Evolutionary conservation across 2,113 vertebrate genomes (phyloP).

Genomic region (Dromaius novaehollandiae): DNA sequence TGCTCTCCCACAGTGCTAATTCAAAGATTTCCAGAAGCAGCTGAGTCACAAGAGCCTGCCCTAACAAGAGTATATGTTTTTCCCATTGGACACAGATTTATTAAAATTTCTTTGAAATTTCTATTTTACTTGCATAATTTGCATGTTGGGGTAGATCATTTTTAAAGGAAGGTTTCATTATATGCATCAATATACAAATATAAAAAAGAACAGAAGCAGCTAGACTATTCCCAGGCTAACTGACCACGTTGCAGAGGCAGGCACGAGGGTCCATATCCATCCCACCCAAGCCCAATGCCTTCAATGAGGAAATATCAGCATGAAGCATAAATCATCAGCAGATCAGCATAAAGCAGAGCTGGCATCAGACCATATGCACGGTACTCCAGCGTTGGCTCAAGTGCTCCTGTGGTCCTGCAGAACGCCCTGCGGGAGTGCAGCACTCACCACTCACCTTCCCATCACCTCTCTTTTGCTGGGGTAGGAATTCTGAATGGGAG

Average conservation of each 20-base stretch:
- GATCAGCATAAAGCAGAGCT: neutral
- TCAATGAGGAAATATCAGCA: neutral
- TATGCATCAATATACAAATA: neutral
- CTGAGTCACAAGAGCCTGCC: neutral
- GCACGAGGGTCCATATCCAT: neutral
- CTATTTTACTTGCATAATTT: neutral
- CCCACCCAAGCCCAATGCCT: neutral
- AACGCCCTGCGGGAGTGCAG: accelerated
- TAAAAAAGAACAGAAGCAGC: neutral
- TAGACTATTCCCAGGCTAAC: neutral
- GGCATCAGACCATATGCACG: accelerated
- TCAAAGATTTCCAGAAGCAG: neutral
- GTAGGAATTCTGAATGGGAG: neutral
- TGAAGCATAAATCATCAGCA: neutral
- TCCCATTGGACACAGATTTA: neutral
- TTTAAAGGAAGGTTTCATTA: neutral
- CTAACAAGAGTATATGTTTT: neutral
- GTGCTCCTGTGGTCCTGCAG: neutral
- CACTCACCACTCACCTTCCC: neutral
- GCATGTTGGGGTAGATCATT: neutral
- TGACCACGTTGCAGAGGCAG: no score
- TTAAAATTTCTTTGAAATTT: neutral
- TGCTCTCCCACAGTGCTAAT: neutral
- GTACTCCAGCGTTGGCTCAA: neutral
- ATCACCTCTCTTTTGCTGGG: neutral